Percentiles rank a stretch among this genome's conserved stretches.
These are phyloP conservation scores for Ostrea edulis DNA, from an alignment of 1,140 invertebrate species.

Conservation along the genomic window DNA sequence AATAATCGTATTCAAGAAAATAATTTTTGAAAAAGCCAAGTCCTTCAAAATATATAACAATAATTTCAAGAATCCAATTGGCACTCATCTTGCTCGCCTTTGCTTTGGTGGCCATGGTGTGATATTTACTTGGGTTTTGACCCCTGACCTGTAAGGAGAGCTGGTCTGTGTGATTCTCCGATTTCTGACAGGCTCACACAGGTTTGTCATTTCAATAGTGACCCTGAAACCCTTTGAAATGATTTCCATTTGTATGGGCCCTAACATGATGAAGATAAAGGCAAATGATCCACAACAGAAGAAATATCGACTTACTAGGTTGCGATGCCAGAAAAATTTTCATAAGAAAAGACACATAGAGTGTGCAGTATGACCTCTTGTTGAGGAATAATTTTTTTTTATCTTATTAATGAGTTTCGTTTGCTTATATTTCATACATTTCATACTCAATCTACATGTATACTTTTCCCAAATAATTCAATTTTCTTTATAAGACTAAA, in stretches of 20 bases:
- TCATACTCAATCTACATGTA: background rate
- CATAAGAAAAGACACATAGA: background rate
- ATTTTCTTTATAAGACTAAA: background rate
- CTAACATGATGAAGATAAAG: background rate
- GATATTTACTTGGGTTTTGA: background rate
- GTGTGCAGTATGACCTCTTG: no score
- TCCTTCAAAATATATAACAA: background rate
- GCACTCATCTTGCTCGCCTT: background rate
- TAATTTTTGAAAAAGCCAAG: background rate
- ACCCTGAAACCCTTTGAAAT: slow-evolving; percentile 2
- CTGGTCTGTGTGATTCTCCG: background rate
- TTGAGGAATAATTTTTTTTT: background rate
- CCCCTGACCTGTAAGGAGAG: slow-evolving; percentile 13
- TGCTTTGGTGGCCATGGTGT: background rate
- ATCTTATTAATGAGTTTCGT: background rate
- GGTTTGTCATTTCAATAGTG: slow-evolving; percentile 19
- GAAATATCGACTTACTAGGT: background rate
- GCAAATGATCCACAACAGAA: background rate
- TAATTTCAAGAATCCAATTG: background rate
- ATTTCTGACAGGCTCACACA: background rate
- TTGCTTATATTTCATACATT: background rate
- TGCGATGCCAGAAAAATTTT: background rate
- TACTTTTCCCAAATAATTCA: background rate
- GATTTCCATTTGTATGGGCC: slow-evolving; percentile 4
- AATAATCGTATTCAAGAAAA: background rate